These are phyloP conservation scores for Temnothorax nylanderi DNA, from an alignment of 1,140 invertebrate genomes.

Conservation along the genomic window DNA sequence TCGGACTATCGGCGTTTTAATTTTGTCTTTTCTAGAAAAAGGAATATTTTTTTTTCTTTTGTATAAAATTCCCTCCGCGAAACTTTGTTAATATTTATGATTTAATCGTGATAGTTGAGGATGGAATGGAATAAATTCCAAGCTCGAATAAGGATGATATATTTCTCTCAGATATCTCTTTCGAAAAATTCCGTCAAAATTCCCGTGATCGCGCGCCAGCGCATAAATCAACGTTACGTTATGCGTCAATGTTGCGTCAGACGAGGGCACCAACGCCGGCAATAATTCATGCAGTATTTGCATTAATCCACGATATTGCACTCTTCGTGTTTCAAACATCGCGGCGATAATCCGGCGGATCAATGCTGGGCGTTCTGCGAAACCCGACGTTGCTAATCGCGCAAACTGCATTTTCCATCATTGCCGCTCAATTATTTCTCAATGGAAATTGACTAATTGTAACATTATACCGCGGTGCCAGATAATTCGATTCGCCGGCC, in stretches of 20 bases:
- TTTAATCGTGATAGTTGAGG: neutral
- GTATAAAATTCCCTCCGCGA: neutral
- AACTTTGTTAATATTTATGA: neutral
- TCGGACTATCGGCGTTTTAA: neutral
- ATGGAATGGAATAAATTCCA: neutral
- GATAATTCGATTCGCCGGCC: slow-evolving; percentile 17
- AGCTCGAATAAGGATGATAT: neutral
- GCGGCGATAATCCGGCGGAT: neutral
- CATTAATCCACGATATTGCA: slow-evolving; percentile 1
- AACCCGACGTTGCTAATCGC: neutral
- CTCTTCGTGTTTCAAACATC: slow-evolving; percentile 15
- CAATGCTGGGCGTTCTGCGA: neutral
- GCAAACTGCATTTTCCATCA: slow-evolving; percentile 18
- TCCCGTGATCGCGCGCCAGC: neutral
- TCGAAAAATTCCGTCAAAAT: neutral
- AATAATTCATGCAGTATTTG: slow-evolving; percentile 37
- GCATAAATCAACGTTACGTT: slow-evolving; percentile 38
- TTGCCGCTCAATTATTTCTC: slow-evolving; percentile 28
- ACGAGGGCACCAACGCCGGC: too few species aligned
- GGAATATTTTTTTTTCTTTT: neutral
- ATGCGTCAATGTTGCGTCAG: slow-evolving; percentile 17
- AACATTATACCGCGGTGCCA: neutral
- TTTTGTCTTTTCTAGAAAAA: neutral
- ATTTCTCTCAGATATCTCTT: neutral
- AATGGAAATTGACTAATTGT: slow-evolving; percentile 32